A percentile compares a stretch with the other conserved stretches of the same genome.
phyloP scores from a whole-genome alignment of 1,140 invertebrate genomes.

The Pollicipes pollicipes region DNA sequence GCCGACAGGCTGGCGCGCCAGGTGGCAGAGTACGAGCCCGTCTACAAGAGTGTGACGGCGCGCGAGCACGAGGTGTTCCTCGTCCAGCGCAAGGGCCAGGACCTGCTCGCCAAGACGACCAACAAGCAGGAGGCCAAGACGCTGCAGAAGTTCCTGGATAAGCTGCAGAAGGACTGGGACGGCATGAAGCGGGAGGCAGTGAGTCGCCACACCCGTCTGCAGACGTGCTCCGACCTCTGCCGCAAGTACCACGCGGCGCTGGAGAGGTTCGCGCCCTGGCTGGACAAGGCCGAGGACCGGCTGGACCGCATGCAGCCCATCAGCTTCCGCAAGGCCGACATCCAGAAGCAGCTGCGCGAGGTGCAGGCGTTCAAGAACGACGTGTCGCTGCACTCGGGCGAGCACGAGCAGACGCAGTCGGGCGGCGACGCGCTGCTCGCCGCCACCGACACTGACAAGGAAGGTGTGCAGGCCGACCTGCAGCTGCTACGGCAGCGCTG shows the following conservation, averaged over 20 bases:
- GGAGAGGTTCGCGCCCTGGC: constrained; percentile 73
- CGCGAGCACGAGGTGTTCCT: constrained; percentile 87
- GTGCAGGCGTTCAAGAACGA: constrained; percentile 78
- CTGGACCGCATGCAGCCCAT: constrained; percentile 54
- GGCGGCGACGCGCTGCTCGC: constrained; percentile 60
- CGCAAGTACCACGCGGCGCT: constrained; percentile 69
- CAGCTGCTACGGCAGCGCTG: constrained; percentile 62
- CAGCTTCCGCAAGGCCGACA: constrained; percentile 56
- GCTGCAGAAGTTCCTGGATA: constrained; percentile 50
- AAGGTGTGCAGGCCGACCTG: constrained; percentile 64
- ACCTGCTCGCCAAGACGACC: constrained; percentile 41
- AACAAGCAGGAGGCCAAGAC: constrained; percentile 31
- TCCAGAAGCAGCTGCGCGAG: constrained; percentile 76
- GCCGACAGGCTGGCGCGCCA: constrained; percentile 63
- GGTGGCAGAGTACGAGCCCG: constrained; percentile 57
- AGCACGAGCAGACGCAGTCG: constrained; percentile 71
- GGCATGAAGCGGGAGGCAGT: constrained; percentile 65
- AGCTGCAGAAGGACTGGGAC: constrained; percentile 75
- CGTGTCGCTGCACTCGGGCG: constrained; percentile 70
- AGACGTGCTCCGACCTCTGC: constrained; percentile 79
- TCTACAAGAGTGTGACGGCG: constrained; percentile 68
- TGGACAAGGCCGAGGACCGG: constrained; percentile 68
- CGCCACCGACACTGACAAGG: constrained; percentile 75
- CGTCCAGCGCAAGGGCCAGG: constrained; percentile 75
- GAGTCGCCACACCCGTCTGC: constrained; percentile 62